phyloP scores from a whole-genome alignment of 2,888 invertebrate genomes.

The Agonopterix subpropinquella region DNA sequence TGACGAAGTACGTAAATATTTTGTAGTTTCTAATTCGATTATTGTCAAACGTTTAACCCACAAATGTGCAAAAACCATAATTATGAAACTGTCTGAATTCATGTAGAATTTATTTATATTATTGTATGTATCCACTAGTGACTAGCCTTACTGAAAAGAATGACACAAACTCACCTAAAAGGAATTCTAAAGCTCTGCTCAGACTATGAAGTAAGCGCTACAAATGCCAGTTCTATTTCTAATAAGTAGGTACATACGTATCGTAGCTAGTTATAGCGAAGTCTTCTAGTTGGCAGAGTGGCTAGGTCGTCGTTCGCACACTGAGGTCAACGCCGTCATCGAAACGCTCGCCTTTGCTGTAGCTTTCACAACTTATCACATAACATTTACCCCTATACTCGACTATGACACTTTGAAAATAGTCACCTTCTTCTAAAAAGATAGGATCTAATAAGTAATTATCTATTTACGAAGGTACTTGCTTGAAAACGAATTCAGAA shows the following conservation, averaged over 20 bases:
- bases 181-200: not conserved
- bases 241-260: conserved; percentile 16
- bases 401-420: no score
- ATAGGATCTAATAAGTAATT: not conserved
- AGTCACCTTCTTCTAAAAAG: no score
- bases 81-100: no score
- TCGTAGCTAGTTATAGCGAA: conserved; percentile 19
- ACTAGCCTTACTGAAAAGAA: no score
- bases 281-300: conserved; percentile 23
- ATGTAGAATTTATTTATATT: no score
- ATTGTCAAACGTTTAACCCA: no score
- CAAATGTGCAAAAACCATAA: no score
- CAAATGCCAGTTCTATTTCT: conserved; percentile 1
- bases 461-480: not conserved
- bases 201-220: not conserved
- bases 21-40: no score
- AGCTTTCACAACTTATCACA: conserved; percentile 36
- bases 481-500: not conserved
- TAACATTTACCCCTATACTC: not conserved
- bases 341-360: conserved; percentile 9
- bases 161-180: no score
- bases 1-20: no score
- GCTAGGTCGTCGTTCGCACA: conserved; percentile 62
- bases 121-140: no score
- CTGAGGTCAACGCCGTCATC: conserved; percentile 62